These are phyloP conservation scores for Phthorimaea operculella DNA, from an alignment of 1,140 invertebrate genomes.

Conservation along the genomic window DNA sequence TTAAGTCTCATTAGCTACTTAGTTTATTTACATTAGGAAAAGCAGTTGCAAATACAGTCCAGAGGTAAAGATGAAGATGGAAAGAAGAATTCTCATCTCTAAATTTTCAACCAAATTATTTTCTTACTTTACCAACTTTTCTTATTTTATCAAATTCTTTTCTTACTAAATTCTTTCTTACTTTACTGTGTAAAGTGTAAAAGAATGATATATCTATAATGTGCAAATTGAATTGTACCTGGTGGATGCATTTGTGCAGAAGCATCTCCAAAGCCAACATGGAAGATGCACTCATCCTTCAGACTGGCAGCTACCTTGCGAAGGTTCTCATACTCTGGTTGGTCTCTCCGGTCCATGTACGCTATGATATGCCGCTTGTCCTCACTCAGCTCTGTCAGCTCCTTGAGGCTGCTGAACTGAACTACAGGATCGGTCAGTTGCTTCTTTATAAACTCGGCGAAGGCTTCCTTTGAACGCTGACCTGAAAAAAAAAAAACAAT, in stretches of 20 bases:
- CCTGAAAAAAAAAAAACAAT: conserved; percentile 54
- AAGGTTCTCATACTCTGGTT: conserved; percentile 83
- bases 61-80: too few relatives aligned
- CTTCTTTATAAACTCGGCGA: conserved; percentile 88
- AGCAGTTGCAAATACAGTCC: too few relatives aligned
- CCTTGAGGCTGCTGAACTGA: conserved; percentile 79
- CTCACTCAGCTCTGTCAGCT: conserved; percentile 83
- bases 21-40: too few relatives aligned
- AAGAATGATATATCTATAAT: too few relatives aligned
- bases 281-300: conserved; percentile 96
- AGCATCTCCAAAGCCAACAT: conserved; percentile 91
- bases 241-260: conserved; percentile 86
- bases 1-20: too few relatives aligned
- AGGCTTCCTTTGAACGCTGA: conserved; percentile 78
- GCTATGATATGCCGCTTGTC: conserved; percentile 94
- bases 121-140: too few relatives aligned
- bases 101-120: too few relatives aligned
- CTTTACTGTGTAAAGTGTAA: too few relatives aligned
- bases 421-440: conserved; percentile 92
- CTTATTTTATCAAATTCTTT: too few relatives aligned
- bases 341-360: conserved; percentile 88
- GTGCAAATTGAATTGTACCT: too few relatives aligned
- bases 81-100: too few relatives aligned
- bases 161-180: too few relatives aligned
- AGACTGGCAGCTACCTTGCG: conserved; percentile 86